Conservation (phyloP, 2,888 invertebrate genomes). For the Julus scanicus region DNA sequence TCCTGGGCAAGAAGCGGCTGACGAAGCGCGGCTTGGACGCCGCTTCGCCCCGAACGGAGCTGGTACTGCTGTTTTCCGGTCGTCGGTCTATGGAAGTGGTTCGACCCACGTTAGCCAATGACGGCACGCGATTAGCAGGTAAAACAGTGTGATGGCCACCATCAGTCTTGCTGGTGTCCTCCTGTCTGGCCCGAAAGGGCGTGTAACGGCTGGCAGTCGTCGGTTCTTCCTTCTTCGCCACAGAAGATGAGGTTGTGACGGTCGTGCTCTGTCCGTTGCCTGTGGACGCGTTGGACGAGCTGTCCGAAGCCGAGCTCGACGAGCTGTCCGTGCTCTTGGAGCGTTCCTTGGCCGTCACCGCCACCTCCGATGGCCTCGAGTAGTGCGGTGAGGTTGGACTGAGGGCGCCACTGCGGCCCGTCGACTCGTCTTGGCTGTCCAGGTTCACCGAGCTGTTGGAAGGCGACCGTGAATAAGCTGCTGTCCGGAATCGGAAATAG, state of each 20-base stretch:
- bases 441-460: conserved; percentile 59
- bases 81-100: conserved; percentile 53
- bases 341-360: conserved; percentile 50
- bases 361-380: not conserved
- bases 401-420: conserved; percentile 14
- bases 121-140: conserved; percentile 31
- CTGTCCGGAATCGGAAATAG: conserved; percentile 60
- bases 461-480: conserved; percentile 58
- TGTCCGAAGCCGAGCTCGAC: conserved; percentile 55
- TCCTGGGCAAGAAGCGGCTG: conserved; percentile 58
- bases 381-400: conserved; percentile 53
- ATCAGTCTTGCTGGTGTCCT: conserved; percentile 56
- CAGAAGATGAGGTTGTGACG: conserved; percentile 42
- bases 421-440: conserved; percentile 58
- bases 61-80: conserved; percentile 41
- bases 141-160: not conserved
- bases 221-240: conserved; percentile 29
- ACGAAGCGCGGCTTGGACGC: conserved; percentile 57
- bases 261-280: conserved; percentile 51
- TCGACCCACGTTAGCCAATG: conserved; percentile 49
- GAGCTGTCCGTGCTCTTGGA: conserved; percentile 57
- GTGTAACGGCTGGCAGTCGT: not conserved
- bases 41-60: not conserved
- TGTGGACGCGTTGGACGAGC: conserved; percentile 54
- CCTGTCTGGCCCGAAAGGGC: conserved; percentile 46